Base-by-base conservation (phyloP, 2,888 invertebrate species). In the Nomada fucata region DNA sequence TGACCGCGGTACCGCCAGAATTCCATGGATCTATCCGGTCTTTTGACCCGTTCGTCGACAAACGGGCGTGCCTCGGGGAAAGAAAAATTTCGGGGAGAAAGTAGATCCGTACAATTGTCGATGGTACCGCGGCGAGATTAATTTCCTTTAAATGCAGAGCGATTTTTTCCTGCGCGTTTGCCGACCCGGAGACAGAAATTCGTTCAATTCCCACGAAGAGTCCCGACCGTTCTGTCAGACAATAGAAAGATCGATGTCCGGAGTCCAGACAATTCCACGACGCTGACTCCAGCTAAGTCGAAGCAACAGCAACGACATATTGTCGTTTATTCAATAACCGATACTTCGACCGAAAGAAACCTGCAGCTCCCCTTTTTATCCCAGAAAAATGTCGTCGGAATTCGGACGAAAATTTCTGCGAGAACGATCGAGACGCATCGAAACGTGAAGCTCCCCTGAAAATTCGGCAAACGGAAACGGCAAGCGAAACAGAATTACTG, bases 401-500 rank as follows among this genome's bases (percentile, higher is more conserved):
- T 26, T n/a, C 15, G 4, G 15, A 18, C 13, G 20, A 7, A 18
- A 64, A 64, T 57, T 73, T 47, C 47, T 59, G 20, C 42, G n/a
- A 13, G 18, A 23, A 75, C 68, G 75, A 52, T 71, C 68, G 75
- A 71, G 60, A 15, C 29, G 42, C 65, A 13, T 65, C 18, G 15
- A 23, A 23, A 47, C 55, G n/a, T 42, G 36, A 20, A 72, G 69
- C 42, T 29, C 72, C 44, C 70, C 20, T 1, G 71, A 53, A 53
- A 44, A 13, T 60, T 47, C 65, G 68, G 65, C 60, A 68, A 72
- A 23, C 36, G 13, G n/a, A 50, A 72, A 52, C n/a, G 75, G 44
- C 64, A 75, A 83, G 68, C 76, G 64, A 65, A 65, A 81, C 74
- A 79, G 36, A 85, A 85, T 79, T 82, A 84, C 80, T 83, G 80